Evolutionary conservation across 2,888 invertebrate species (phyloP), one percentile per base, ranked within the genome.

Genomic region (Anagyrus pseudococci): DNA sequence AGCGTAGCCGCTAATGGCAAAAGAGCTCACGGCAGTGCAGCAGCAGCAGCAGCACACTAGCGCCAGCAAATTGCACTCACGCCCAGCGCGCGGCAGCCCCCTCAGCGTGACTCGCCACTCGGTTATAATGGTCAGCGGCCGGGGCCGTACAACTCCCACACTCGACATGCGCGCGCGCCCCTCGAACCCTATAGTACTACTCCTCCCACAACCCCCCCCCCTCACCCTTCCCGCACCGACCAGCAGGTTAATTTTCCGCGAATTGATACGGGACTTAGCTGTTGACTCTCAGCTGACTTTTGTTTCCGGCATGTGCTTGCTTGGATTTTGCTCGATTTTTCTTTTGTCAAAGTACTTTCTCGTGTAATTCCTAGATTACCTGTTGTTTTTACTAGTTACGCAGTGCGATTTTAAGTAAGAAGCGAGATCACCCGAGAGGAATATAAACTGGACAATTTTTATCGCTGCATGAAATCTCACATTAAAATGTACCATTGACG

Each of bases 11-110:
- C 33, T 37, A 37, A 37, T 37, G 33, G 33, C 33, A 37, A 37
- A 37, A 37, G 33, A 2, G 33, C 33, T 15, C 33, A 8, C 10
- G 33, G 33, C 33, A 15, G 33, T n/a, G n/a, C n/a, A 54, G 19
- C 22, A 26, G 29, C 33, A 29, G 25, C 44, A 54, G 44, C 44
- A 44, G 54, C 54, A 13, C 8, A 13, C 22, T n/a, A 19, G 40
- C 20, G 13, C 10, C 55, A 41, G 58, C 44, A 58, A 58, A 58
- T 58, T 58, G 58, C 58, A 58, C 58, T 58, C 58, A 58, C 58
- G 58, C 58, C 58, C 58, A 58, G 15, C 23, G 53, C 17, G 53
- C 41, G 15, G 33, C 44, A 19, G 54, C 40, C n/a, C n/a, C n/a
- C 10, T n/a, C 54, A 37, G 58, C 58, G 58, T 58, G 58, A 58